Evolutionary conservation across 2,797 vertebrate genomes (phyloP).

Genomic region (Malurus splendens): DNA sequence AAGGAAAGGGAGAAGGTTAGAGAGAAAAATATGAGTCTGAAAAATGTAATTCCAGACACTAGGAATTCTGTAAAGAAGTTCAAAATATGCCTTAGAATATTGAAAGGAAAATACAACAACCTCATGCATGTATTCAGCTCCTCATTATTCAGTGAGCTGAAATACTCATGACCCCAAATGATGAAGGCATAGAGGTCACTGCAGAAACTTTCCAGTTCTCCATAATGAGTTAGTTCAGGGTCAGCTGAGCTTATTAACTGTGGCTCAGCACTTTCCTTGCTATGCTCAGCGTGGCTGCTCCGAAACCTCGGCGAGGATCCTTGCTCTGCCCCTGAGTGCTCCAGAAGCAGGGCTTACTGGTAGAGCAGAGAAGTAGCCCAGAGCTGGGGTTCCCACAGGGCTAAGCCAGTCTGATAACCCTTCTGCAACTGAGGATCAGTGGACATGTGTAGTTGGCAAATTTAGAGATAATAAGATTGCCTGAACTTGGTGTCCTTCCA

Average conservation of each 20-base stretch:
- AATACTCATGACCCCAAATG: neutral
- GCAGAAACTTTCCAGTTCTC: neutral
- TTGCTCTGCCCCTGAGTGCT: neutral
- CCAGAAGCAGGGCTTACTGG: neutral
- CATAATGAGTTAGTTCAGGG: constrained; percentile 24
- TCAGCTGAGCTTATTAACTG: constrained; percentile 33
- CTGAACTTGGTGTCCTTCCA: neutral
- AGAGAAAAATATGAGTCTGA: neutral
- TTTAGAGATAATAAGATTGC: neutral
- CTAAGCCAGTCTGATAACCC: neutral
- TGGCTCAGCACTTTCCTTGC: neutral
- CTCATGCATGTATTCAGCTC: neutral
- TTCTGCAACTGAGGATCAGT: neutral
- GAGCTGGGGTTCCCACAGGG: neutral
- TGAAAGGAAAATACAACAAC: neutral
- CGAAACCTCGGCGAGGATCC: neutral
- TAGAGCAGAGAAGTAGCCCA: neutral
- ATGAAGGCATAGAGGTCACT: neutral
- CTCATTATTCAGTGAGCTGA: neutral
- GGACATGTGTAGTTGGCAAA: neutral
- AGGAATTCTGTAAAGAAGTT: neutral
- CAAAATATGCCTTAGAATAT: neutral
- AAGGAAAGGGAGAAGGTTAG: accelerated
- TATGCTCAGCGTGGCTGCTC: neutral
- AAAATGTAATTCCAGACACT: neutral